phyloP scores from a whole-genome alignment of 2,888 invertebrate genomes.

The Cremastinae sp. region DNA sequence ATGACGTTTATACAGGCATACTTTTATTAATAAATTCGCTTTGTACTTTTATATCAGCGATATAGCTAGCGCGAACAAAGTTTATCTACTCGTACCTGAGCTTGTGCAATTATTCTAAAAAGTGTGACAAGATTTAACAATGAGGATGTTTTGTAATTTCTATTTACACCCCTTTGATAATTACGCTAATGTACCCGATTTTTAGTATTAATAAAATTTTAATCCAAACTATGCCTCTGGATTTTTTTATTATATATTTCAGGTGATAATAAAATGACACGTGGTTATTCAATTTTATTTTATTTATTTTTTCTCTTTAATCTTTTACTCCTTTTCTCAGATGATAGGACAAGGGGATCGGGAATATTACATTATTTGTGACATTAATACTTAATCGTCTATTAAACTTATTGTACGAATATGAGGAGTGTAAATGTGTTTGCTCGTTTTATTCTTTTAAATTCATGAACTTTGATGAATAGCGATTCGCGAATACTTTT shows the following conservation, averaged over 20 bases:
- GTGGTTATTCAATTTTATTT: slow-evolving; percentile 63
- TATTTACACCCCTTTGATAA: too few relatives aligned
- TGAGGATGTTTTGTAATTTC: slow-evolving; percentile 15
- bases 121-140: slow-evolving; percentile 4
- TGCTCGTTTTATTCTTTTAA: slow-evolving; percentile 9
- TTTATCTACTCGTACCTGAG: slow-evolving; percentile 44
- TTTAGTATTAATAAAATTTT: background rate
- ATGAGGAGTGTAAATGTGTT: slow-evolving; percentile 70
- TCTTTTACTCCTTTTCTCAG: slow-evolving; percentile 68
- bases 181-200: too few relatives aligned
- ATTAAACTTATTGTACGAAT: slow-evolving; percentile 70
- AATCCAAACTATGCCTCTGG: background rate
- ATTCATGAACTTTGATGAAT: slow-evolving; percentile 57
- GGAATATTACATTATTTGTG: slow-evolving; percentile 71
- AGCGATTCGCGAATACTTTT: slow-evolving; percentile 53
- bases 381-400: slow-evolving; percentile 72
- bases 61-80: background rate
- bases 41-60: slow-evolving; percentile 34
- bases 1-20: slow-evolving; percentile 1
- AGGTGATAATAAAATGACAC: background rate
- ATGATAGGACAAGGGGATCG: slow-evolving; percentile 22
- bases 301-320: slow-evolving; percentile 59
- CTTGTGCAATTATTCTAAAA: slow-evolving; percentile 18
- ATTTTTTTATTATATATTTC: background rate
- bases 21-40: slow-evolving; percentile 7